Evolutionary conservation across 2,113 vertebrate species (phyloP).

Genomic region (Phrynosoma blainvillii): DNA sequence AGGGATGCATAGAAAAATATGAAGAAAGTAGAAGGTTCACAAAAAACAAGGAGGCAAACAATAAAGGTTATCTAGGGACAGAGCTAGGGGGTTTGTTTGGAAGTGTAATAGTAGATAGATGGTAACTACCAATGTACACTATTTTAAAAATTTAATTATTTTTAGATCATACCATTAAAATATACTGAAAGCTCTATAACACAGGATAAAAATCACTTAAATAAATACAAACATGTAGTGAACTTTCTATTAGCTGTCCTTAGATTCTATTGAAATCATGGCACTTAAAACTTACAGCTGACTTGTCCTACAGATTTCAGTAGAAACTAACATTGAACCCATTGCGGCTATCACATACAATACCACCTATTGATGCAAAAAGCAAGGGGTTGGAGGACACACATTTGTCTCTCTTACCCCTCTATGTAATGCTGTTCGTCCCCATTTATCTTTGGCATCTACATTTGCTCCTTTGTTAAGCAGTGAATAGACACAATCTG

Average conservation of each 20-base stretch:
- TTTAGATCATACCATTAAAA: background rate
- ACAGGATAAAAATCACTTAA: background rate
- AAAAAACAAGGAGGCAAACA: background rate
- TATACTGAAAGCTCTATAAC: background rate
- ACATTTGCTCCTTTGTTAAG: slow-evolving; percentile 95
- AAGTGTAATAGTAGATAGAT: background rate
- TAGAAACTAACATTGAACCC: background rate
- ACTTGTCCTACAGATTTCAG: background rate
- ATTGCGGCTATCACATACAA: background rate
- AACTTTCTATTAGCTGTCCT: background rate
- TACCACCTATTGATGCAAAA: background rate
- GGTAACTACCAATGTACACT: background rate
- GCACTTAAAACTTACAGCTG: background rate
- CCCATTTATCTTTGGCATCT: slow-evolving; percentile 97
- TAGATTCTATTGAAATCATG: background rate
- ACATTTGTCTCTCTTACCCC: slow-evolving; percentile 82
- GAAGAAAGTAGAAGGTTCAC: background rate
- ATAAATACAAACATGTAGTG: background rate
- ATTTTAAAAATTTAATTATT: background rate
- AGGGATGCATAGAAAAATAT: background rate
- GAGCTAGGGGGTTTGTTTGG: background rate
- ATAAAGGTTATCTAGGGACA: background rate
- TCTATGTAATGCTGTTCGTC: slow-evolving; percentile 93
- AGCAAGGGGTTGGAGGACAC: background rate
- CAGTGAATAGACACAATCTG: slow-evolving; percentile 94